A percentile compares a stretch with the other conserved stretches of the same genome.
These are phyloP conservation scores for Enteromius anoplus DNA, from an alignment of 2,797 vertebrate species.

Conservation along the genomic window DNA sequence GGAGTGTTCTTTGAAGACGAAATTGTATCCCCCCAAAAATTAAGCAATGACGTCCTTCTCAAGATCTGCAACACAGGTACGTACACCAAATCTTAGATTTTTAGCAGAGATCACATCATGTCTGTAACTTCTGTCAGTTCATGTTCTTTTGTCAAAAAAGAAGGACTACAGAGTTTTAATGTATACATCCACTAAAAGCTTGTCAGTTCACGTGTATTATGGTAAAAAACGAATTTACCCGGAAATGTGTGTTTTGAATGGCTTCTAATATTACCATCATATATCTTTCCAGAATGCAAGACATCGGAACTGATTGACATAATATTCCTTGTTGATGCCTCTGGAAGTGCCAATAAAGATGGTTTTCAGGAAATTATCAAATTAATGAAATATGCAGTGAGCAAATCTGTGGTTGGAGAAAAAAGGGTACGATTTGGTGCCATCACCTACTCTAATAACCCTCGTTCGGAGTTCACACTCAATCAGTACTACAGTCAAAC, in stretches of 20 bases:
- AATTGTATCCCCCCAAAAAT: conserved; percentile 73
- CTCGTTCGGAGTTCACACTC: conserved; percentile 69
- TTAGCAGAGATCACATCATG: not conserved
- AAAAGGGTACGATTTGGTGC: conserved; percentile 77
- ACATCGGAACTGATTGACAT: conserved; percentile 81
- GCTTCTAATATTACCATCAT: not conserved
- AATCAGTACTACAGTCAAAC: conserved; percentile 62
- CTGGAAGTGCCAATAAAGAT: conserved; percentile 60
- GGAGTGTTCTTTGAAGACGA: conserved; percentile 69
- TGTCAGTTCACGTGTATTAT: not conserved
- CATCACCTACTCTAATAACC: conserved; percentile 68
- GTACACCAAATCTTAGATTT: conserved; percentile 1
- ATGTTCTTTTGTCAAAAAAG: not conserved
- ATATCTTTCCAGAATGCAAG: conserved; percentile 74
- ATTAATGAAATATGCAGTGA: conserved; percentile 77
- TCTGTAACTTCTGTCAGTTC: not conserved
- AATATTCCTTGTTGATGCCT: conserved; percentile 81
- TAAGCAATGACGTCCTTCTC: conserved; percentile 77
- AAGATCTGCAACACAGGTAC: conserved; percentile 77
- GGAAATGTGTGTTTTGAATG: not conserved
- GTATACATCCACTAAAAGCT: not conserved
- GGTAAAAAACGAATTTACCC: not conserved
- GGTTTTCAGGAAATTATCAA: conserved; percentile 74
- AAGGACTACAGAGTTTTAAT: not conserved
- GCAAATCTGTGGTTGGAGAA: conserved; percentile 72